Conservation (phyloP, 2,797 vertebrate genomes). For the Coregonus suidteri region DNA sequence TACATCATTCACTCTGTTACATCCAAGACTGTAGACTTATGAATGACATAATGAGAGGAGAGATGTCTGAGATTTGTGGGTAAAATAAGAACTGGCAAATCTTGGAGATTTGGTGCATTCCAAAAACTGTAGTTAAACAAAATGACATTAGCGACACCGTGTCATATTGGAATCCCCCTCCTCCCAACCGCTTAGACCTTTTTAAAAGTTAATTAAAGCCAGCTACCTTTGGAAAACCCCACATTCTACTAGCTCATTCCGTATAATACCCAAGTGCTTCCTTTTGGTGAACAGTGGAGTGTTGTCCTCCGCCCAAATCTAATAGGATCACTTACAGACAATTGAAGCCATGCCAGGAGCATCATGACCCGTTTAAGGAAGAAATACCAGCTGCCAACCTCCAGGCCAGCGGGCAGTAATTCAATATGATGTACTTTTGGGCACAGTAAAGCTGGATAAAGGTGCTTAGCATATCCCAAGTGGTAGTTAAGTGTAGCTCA, state of each 20-base stretch:
- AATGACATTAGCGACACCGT: no score
- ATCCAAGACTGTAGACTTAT: no score
- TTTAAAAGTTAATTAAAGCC: not conserved
- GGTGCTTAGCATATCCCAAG: conserved; percentile 51
- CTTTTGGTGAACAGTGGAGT: not conserved
- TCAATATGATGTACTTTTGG: conserved; percentile 56
- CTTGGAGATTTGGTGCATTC: no score
- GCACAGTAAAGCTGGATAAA: conserved; percentile 65
- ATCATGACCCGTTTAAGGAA: conserved; percentile 28
- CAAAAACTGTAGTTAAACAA: no score
- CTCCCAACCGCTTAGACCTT: no score
- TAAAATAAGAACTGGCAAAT: no score
- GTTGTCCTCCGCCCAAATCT: not conserved
- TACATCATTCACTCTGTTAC: not conserved
- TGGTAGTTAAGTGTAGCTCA: no score
- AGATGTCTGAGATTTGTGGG: no score
- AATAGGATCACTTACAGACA: conserved; percentile 19
- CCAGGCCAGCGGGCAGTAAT: conserved; percentile 48
- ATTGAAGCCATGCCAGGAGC: conserved; percentile 23
- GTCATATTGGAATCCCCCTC: no score
- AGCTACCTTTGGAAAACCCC: not conserved
- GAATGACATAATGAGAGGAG: no score
- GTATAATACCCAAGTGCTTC: not conserved
- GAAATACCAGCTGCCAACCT: conserved; percentile 47
- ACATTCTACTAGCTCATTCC: not conserved